These are phyloP conservation scores for Chrysotoxum bicinctum DNA, from an alignment of 2,888 invertebrate species.

Conservation along the genomic window DNA sequence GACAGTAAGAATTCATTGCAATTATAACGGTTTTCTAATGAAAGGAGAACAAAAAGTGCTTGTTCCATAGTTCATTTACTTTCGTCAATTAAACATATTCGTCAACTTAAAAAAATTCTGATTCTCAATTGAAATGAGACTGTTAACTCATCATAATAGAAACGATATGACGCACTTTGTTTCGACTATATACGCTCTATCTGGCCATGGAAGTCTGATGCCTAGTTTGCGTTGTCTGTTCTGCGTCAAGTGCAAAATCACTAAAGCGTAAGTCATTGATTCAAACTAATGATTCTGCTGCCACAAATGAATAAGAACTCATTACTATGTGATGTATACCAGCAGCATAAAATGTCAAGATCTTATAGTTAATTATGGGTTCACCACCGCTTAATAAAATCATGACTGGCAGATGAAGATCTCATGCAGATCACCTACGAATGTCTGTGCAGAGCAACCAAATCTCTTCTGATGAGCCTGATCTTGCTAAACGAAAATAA, in stretches of 20 bases:
- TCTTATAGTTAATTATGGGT: conserved; percentile 55
- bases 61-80: conserved; percentile 6
- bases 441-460: background rate
- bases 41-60: background rate
- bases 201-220: conserved; percentile 15
- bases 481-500: conserved; percentile 46
- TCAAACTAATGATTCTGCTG: conserved; percentile 63
- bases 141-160: conserved; percentile 41
- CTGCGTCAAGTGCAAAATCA: conserved; percentile 58
- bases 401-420: conserved; percentile 26
- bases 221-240: background rate
- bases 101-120: background rate
- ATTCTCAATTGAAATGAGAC: conserved; percentile 51
- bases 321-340: conserved; percentile 43
- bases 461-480: conserved; percentile 13
- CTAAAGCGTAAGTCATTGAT: conserved; percentile 45
- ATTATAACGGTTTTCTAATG: background rate
- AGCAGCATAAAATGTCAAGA: conserved; percentile 66
- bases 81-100: conserved; percentile 21
- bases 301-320: conserved; percentile 27
- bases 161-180: conserved; percentile 56
- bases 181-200: background rate
- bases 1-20: too few species aligned
- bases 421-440: conserved; percentile 46
- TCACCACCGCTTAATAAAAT: conserved; percentile 29